Evolutionary conservation across 1,140 invertebrate species (phyloP), one percentile per base, ranked within the genome.

Genomic region (Diplogasteroides magnus): DNA sequence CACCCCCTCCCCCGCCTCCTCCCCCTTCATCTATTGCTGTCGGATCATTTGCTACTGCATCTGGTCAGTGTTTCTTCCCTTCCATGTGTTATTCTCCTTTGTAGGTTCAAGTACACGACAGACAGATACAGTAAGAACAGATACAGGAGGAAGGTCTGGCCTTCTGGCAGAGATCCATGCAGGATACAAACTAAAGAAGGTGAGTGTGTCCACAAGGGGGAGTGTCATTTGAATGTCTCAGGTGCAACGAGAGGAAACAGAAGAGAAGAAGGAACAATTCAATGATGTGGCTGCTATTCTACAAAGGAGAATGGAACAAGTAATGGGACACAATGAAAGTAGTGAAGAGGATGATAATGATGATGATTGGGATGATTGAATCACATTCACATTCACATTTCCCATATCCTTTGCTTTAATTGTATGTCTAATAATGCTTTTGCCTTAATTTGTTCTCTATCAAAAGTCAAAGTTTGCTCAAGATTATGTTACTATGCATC

Each of bases 241-340:
- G 37, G 37, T 48, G 19, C 64, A 67, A 55, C 74, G 59, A 31
- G 69, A 77, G 31, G 74, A 76, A 15, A 75, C 76, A 3, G 55
- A 48, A 15, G 78, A 77, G 25, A 31, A 56, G 26, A 19, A 48
- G 37, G 19, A 48, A 19, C 6, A 48, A 11, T 6, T 11, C 6
- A 77, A 80, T 27, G 74, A 80, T 37, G 78, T 80, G 31, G 79
- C 78, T 1, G 78, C 79, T 2, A 82, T 80, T 72, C 68, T 80
- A 48, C 64, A 70, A 23, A 59, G 71, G 32, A 31, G 78, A 68
- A 80, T 80, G 79, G 76, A 79, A 57, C 79, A 80, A 68, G 77
- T 80, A 13, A 26, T 76, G 28, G 69, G 61, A 31, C 69, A 72
- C 32, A 68, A 71, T 58, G 69, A 71, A 37, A 26, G 26, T 14